Evolutionary conservation across 2,888 invertebrate genomes (phyloP).

Genomic region (Epirrita christyi): DNA sequence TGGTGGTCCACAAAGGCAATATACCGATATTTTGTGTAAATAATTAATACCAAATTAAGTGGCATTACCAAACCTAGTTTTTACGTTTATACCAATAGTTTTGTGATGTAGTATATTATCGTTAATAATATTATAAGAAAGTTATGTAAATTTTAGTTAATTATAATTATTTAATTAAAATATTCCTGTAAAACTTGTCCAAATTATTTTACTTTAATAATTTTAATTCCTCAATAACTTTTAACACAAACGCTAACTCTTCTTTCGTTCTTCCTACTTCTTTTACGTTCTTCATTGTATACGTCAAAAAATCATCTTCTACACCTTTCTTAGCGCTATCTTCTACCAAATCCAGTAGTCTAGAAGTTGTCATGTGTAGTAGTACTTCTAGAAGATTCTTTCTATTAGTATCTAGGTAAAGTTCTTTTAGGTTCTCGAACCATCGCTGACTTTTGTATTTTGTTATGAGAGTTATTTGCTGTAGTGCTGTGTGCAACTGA

Average conservation of each 20-base stretch:
- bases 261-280: constrained; percentile 46
- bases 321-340: constrained; percentile 46
- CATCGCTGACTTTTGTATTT: constrained; percentile 58
- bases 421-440: constrained; percentile 57
- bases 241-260: constrained; percentile 53
- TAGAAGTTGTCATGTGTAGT: constrained; percentile 55
- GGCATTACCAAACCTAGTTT: too few relatives aligned
- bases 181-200: too few relatives aligned
- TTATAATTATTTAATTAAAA: too few relatives aligned
- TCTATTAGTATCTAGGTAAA: constrained; percentile 49
- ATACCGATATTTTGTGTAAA: too few relatives aligned
- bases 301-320: constrained; percentile 48
- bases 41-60: too few relatives aligned
- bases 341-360: constrained; percentile 58
- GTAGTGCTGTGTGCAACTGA: constrained; percentile 66
- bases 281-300: constrained; percentile 45
- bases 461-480: constrained; percentile 57
- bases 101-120: too few relatives aligned
- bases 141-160: too few relatives aligned
- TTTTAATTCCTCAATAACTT: constrained; percentile 48
- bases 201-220: neutral
- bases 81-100: too few relatives aligned
- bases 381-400: constrained; percentile 53
- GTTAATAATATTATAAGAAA: too few relatives aligned
- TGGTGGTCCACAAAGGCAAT: too few relatives aligned